Conservation (phyloP, 2,113 vertebrate genomes). For the Delphinus delphis region DNA sequence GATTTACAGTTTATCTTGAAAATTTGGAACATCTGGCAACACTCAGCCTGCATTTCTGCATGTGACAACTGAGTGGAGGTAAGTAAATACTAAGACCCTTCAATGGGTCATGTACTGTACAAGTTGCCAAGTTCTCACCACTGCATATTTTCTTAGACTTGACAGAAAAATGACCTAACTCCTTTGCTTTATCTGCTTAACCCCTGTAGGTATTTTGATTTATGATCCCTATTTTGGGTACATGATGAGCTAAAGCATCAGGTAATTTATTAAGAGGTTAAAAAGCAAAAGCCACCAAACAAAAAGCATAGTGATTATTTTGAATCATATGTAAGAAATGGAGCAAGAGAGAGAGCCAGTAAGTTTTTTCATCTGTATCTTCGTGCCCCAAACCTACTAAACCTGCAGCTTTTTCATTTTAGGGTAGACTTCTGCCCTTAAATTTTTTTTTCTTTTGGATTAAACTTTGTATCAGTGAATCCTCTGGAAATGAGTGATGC, state of each 20-base stretch:
- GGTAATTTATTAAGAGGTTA: slow-evolving; percentile 58
- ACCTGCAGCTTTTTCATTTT: neutral
- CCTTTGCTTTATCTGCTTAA: slow-evolving; percentile 47
- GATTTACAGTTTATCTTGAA: slow-evolving; percentile 62
- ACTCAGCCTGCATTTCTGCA: neutral
- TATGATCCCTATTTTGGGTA: slow-evolving; percentile 44
- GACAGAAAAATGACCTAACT: slow-evolving; percentile 52
- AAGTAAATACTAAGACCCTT: slow-evolving; percentile 4
- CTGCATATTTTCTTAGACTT: slow-evolving; percentile 25
- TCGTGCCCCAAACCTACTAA: neutral
- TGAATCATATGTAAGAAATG: neutral
- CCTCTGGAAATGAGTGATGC: neutral
- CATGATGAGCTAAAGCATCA: slow-evolving; percentile 19
- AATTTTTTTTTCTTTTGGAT: neutral
- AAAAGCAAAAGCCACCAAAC: neutral
- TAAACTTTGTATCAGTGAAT: neutral
- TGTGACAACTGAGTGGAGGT: slow-evolving; percentile 4
- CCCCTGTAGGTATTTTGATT: slow-evolving; percentile 52
- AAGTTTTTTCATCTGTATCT: neutral
- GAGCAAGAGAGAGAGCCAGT: neutral
- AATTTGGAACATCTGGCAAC: slow-evolving; percentile 61
- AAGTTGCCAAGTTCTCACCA: slow-evolving; percentile 40
- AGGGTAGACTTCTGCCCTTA: neutral
- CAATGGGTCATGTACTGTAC: neutral
- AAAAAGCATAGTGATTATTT: slow-evolving; percentile 24